Conservation (phyloP, 2,888 invertebrate genomes). For the Blomia tropicalis region DNA sequence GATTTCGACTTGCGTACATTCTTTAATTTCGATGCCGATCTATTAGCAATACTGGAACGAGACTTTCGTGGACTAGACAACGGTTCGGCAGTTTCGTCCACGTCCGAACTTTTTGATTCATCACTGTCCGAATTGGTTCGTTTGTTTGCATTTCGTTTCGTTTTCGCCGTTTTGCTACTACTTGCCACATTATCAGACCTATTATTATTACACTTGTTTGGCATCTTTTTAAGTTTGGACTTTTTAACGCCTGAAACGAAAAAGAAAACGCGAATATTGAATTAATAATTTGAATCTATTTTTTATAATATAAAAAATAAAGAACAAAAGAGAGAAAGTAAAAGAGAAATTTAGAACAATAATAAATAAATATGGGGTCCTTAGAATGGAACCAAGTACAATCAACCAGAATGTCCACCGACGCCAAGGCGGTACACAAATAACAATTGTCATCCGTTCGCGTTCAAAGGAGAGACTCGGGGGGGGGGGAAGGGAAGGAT, state of each 20-base stretch:
- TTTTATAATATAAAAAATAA: background rate
- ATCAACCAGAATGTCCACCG: too few relatives aligned
- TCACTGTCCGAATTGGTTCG: conserved; percentile 8
- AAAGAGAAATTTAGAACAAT: background rate
- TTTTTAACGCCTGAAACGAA: background rate
- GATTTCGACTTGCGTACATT: background rate
- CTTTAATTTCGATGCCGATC: background rate
- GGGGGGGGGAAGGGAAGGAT: background rate
- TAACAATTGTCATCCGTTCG: too few relatives aligned
- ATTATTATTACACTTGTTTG: background rate
- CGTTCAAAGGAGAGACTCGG: too few relatives aligned
- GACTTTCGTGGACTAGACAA: too few relatives aligned
- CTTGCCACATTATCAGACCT: background rate
- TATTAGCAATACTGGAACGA: background rate
- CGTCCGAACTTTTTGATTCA: background rate
- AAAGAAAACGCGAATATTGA: too few relatives aligned
- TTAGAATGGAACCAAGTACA: too few relatives aligned
- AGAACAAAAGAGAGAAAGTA: background rate
- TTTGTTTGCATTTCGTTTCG: conserved; percentile 6
- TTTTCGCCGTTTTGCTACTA: background rate
- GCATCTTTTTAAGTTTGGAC: background rate
- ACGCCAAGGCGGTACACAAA: too few relatives aligned
- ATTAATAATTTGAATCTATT: background rate
- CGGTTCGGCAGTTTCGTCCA: background rate
- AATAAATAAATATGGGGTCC: too few relatives aligned